Percentiles rank a stretch among this genome's conserved stretches.
Evolutionary conservation across 92 coral and sea anemone species (phyloP).

Genomic region (Parazoanthus darwini): DNA sequence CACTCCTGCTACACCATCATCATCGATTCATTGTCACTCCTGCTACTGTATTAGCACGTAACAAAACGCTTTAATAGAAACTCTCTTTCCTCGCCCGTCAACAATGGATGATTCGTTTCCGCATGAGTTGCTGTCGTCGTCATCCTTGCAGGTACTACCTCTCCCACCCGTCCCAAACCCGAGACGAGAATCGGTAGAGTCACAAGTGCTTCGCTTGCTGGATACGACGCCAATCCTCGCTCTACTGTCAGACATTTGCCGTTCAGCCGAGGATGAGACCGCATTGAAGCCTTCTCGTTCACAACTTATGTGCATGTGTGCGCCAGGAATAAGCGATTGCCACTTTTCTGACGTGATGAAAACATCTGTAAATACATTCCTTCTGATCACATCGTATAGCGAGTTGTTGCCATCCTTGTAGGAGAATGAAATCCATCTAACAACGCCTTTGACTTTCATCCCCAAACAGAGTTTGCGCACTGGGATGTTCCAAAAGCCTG

Average conservation of each 20-base stretch:
- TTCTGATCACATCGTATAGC: slow-evolving; percentile 37
- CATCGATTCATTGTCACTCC: not conserved
- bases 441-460: slow-evolving; percentile 34
- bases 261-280: slow-evolving; percentile 1
- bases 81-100: slow-evolving; percentile 23
- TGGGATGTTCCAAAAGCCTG: slow-evolving; percentile 47
- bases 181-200: slow-evolving; percentile 51
- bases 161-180: slow-evolving; percentile 61
- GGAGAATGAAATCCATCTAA: slow-evolving; percentile 29
- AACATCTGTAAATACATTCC: not conserved
- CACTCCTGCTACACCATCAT: not conserved
- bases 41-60: slow-evolving; percentile 44
- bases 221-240: slow-evolving; percentile 55
- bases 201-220: slow-evolving; percentile 32
- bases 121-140: slow-evolving; percentile 55
- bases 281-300: slow-evolving; percentile 42
- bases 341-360: slow-evolving; percentile 5
- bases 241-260: slow-evolving; percentile 19
- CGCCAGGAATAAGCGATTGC: slow-evolving; percentile 42
- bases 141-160: not conserved
- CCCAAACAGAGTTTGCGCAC: slow-evolving; percentile 47
- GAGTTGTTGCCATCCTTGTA: slow-evolving; percentile 13
- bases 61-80: slow-evolving; percentile 53
- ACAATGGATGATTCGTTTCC: slow-evolving; percentile 52
- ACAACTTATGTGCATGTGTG: slow-evolving; percentile 43